Evolutionary conservation across 1,140 invertebrate species (phyloP).

Genomic region (Drosophila kurseongensis): DNA sequence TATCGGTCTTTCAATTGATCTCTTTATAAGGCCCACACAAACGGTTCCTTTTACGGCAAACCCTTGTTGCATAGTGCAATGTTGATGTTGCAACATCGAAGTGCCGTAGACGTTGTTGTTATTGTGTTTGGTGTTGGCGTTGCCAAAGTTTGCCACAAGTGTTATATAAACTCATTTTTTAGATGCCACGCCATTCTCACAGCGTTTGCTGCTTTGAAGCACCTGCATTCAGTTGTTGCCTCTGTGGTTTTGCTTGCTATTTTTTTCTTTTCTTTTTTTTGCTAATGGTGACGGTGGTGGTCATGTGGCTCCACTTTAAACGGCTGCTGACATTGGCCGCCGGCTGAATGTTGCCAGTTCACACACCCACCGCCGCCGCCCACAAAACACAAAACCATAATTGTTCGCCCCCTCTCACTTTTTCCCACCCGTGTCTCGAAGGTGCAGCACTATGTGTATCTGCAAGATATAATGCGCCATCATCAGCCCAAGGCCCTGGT

Average conservation of each 20-base stretch:
- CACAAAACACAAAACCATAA: slow-evolving; percentile 16
- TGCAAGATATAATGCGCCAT: slow-evolving; percentile 78
- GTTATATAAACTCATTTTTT: slow-evolving; percentile 77
- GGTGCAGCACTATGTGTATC: slow-evolving; percentile 80
- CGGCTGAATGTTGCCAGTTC: slow-evolving; percentile 38
- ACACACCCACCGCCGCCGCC: slow-evolving; percentile 32
- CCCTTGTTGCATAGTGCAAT: slow-evolving; percentile 47
- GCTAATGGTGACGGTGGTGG: slow-evolving; percentile 9
- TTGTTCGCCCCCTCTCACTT: slow-evolving; percentile 46
- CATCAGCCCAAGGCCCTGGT: slow-evolving; percentile 64
- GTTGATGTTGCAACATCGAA: slow-evolving; percentile 55
- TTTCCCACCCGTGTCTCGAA: slow-evolving; percentile 40
- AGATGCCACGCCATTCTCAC: slow-evolving; percentile 81
- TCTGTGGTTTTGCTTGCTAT: slow-evolving; percentile 21
- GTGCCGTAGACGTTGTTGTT: slow-evolving; percentile 39
- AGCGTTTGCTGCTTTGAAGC: slow-evolving; percentile 38
- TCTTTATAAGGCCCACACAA: slow-evolving; percentile 10
- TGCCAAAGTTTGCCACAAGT: slow-evolving; percentile 61
- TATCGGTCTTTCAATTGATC: slow-evolving; percentile 7
- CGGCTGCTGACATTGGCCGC: slow-evolving; percentile 53
- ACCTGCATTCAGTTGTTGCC: slow-evolving; percentile 35
- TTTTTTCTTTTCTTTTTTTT: slow-evolving; percentile 1
- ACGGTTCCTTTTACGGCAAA: slow-evolving; percentile 2
- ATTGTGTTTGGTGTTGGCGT: slow-evolving; percentile 40
- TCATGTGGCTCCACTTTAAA: slow-evolving; percentile 47